Base-by-base conservation (phyloP, 2,888 invertebrate species). In the Idaea biselata region DNA sequence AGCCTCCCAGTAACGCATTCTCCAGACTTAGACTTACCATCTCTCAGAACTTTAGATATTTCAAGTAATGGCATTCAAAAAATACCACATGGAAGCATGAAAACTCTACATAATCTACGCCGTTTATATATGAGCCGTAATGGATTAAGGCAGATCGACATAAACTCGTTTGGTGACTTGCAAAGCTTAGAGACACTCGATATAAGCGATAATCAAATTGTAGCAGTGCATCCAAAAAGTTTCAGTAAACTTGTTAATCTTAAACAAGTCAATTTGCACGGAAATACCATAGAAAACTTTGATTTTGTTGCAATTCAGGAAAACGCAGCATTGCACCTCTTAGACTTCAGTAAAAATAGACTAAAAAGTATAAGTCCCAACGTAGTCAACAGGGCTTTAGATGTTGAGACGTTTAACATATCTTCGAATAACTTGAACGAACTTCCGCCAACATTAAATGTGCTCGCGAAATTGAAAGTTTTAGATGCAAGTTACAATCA, bases 401-500 rank as follows among this genome's bases (percentile, higher is more conserved):
- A 95, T 58, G 91, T 97, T 58, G 95, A 96, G 84, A 94, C 94
- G 70, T 84, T 97, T 32, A 96, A 97, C 81, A 93, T 96, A 61
- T 97, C 97, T 0, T 95, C 96, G 65, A 98, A 98, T 82, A 94
- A 94, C 63, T 86, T 98, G 60, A 93, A 94, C 18, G 94, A 95
- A 77, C 91, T 97, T 66, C 97, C 97, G 4, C 89, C 93, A 60
- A 95, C 95, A 44, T 86, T 97, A 60, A 94, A 95, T 62, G 94
- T 94, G 68, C 88, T 97, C 69, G 93, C 94, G 25, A 94, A 94
- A 69, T 87, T 98, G 17, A 94, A 95, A 80, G 89, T 95, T 63
- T 89, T 97, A 58, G 97, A 97, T 82, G 91, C 97, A 64, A 96
- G 96, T 78, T 94, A 94, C 80, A 97, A 97, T 85, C 94, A 95